Evolutionary conservation across 1,140 invertebrate genomes (phyloP).

Genomic region (Galleria mellonella): DNA sequence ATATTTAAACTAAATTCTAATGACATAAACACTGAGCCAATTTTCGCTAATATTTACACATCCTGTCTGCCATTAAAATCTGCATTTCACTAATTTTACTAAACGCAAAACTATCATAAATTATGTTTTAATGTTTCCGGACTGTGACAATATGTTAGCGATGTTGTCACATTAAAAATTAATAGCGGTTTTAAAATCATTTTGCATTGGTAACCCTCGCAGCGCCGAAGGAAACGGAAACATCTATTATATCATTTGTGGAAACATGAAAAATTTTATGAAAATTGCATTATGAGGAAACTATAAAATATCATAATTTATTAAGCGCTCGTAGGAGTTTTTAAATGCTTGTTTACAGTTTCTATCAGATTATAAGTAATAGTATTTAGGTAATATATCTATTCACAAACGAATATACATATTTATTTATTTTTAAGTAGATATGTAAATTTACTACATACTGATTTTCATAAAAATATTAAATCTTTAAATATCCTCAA

Average conservation of each 20-base stretch:
- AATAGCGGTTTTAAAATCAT: constrained; percentile 61
- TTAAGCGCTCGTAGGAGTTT: background rate
- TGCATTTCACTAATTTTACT: constrained; percentile 61
- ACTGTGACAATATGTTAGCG: constrained; percentile 42
- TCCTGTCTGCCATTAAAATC: constrained; percentile 51
- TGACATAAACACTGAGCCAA: constrained; percentile 46
- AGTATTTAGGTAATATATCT: no score
- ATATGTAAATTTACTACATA: no score
- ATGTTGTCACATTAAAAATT: constrained; percentile 64
- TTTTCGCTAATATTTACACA: constrained; percentile 60
- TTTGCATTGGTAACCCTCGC: constrained; percentile 62
- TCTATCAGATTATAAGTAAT: no score
- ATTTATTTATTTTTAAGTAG: no score
- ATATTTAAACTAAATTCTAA: constrained; percentile 23
- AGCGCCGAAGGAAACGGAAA: constrained; percentile 56
- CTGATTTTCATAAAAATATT: no score
- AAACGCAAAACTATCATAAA: constrained; percentile 60
- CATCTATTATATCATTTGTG: constrained; percentile 55
- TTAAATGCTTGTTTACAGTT: background rate
- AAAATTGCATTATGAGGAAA: constrained; percentile 45
- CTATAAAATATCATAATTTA: constrained; percentile 40
- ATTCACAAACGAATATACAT: no score
- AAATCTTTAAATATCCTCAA: no score
- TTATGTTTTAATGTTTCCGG: constrained; percentile 71
- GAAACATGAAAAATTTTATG: constrained; percentile 47